Conservation (phyloP, 2,888 invertebrate genomes). For the Leistus spinibarbis region DNA sequence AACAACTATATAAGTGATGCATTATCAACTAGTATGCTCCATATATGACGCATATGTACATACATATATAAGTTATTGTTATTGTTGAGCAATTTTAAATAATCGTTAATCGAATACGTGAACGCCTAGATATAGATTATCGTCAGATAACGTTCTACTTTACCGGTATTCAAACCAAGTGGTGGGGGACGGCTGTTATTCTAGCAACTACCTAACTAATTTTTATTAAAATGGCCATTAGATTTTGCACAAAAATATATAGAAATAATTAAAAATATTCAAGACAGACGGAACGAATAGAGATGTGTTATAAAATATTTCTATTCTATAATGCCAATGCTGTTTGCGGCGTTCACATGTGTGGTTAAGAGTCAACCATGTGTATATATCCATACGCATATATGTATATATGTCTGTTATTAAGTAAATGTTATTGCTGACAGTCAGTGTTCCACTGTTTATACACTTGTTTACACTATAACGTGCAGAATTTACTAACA, state of each 20-base stretch:
- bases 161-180: too few relatives aligned
- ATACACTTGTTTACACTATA: too few relatives aligned
- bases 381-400: neutral
- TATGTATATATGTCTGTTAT: neutral
- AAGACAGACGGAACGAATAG: too few relatives aligned
- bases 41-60: neutral
- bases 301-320: too few relatives aligned
- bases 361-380: too few relatives aligned
- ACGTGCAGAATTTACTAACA: neutral
- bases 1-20: neutral
- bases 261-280: too few relatives aligned
- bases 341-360: too few relatives aligned
- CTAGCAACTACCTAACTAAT: too few relatives aligned
- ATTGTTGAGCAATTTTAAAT: neutral
- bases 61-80: neutral
- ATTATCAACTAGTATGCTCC: neutral
- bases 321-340: too few relatives aligned
- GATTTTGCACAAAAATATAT: too few relatives aligned
- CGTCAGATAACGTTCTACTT: neutral
- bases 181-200: too few relatives aligned
- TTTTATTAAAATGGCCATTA: too few relatives aligned
- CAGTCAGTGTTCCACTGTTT: constrained; percentile 7
- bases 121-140: neutral
- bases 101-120: neutral
- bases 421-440: neutral